Evolutionary conservation across 2,113 vertebrate species (phyloP), one percentile per base, ranked within the genome.

Genomic region (Rhea americana): DNA sequence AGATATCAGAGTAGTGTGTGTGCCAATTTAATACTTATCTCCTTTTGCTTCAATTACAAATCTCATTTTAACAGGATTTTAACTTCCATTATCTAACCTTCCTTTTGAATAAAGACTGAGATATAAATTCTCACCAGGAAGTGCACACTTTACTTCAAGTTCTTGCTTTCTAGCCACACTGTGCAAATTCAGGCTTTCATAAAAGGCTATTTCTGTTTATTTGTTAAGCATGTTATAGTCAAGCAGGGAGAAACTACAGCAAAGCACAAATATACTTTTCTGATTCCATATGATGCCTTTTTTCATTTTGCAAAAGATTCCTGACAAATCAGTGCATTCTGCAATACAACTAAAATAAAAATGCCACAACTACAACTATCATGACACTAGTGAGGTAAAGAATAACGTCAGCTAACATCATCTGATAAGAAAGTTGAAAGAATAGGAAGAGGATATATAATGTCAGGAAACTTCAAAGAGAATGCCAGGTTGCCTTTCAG

Each of bases 401-500:
- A 85, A 30, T 72, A 94, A 90, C 62, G 65, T 63, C 81, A 93
- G 73, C 80, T 59, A 86, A 59, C 22, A 83, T 58, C 8, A 37
- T 86, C 35, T 61, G 24, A 17, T 56, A 87, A 86, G 74, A 78
- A 87, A 25, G 25, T 4, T 82, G 45, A 92, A 93, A 93, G 63
- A 82, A 26, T 61, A 80, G 11, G 24, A 16, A 67, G 47, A 82
- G 7, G 26, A 80, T 74, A 83, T 55, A 76, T 45, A 58, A 85
- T 53, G 66, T 19, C 72, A 53, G 18, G 4, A 91, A 35, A 82
- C 45, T 91, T 93, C 67, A 87, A 94, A 93, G 82, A 87, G 17
- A 73, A 26, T 66, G 45, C 5, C 28, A 70, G 41, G n/a, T 66
- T 87, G 67, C 55, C 18, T 58, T 58, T 58, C 55, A 58, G 28